phyloP scores from a whole-genome alignment of 2,888 invertebrate genomes.

The Limnephilus auricula region DNA sequence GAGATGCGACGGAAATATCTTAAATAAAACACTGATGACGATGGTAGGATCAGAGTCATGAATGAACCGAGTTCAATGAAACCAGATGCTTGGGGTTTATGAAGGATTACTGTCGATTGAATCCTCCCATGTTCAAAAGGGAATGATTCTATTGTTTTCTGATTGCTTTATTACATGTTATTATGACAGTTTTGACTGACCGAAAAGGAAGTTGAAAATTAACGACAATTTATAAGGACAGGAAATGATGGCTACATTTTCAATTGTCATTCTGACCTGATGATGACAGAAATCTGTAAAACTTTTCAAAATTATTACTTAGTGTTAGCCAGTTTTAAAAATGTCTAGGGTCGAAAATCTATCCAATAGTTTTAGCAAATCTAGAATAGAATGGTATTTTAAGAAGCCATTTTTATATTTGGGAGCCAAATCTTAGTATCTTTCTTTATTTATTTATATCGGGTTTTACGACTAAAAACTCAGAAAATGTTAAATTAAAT shows the following conservation, averaged over 20 bases:
- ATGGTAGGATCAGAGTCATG: neutral
- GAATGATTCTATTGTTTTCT: conserved; percentile 24
- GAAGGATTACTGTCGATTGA: neutral
- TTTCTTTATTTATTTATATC: too few species aligned
- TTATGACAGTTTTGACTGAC: neutral
- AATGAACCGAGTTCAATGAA: conserved; percentile 38
- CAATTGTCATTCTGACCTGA: neutral
- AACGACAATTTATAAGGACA: neutral
- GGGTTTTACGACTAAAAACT: too few species aligned
- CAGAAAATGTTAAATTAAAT: too few species aligned
- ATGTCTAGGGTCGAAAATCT: neutral
- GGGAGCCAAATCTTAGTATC: neutral
- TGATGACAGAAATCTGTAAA: neutral
- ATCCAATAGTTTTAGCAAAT: too few species aligned
- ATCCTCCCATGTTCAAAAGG: neutral
- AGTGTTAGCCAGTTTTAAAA: neutral
- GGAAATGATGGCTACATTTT: neutral
- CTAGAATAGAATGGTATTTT: neutral
- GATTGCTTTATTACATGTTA: neutral
- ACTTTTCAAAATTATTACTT: neutral
- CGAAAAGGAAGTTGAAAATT: conserved; percentile 1
- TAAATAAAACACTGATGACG: neutral
- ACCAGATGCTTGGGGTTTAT: neutral
- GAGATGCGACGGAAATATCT: conserved; percentile 10
- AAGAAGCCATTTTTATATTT: neutral